Evolutionary conservation across 2,888 invertebrate genomes (phyloP).

Genomic region (Apotomis capreana): DNA sequence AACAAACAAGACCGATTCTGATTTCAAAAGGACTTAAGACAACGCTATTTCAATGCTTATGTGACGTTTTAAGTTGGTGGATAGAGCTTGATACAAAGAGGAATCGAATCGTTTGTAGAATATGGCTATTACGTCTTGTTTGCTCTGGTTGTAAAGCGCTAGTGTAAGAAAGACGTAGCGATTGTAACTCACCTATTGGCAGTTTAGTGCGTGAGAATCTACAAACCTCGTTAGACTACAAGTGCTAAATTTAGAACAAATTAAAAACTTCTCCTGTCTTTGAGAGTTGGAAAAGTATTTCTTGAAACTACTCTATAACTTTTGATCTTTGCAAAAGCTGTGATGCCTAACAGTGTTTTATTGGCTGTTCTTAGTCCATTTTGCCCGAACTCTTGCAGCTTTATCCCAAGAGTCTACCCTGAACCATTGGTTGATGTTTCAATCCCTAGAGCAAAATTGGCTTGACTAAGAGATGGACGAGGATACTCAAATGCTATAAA

Average conservation of each 20-base stretch:
- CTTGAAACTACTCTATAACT: no score
- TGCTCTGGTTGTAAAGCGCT: not conserved
- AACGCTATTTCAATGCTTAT: no score
- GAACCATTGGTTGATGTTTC: no score
- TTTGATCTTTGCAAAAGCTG: no score
- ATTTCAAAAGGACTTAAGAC: not conserved
- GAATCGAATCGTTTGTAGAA: constrained; percentile 14
- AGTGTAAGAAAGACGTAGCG: not conserved
- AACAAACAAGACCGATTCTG: not conserved
- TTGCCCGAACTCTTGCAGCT: no score
- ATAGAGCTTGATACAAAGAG: not conserved
- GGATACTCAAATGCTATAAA: no score
- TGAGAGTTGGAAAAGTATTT: not conserved
- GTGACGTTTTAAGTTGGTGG: not conserved
- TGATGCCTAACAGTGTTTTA: no score
- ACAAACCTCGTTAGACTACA: not conserved
- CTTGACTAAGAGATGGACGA: no score
- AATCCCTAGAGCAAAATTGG: no score
- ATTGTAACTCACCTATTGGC: not conserved
- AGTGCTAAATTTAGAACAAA: constrained; percentile 5
- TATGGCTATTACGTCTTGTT: constrained; percentile 1
- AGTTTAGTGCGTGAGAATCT: not conserved
- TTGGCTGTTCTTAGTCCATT: no score
- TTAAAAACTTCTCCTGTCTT: not conserved
- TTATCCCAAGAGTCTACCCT: no score